Evolutionary conservation across 2,888 invertebrate species (phyloP).

Genomic region (Meganola albula): DNA sequence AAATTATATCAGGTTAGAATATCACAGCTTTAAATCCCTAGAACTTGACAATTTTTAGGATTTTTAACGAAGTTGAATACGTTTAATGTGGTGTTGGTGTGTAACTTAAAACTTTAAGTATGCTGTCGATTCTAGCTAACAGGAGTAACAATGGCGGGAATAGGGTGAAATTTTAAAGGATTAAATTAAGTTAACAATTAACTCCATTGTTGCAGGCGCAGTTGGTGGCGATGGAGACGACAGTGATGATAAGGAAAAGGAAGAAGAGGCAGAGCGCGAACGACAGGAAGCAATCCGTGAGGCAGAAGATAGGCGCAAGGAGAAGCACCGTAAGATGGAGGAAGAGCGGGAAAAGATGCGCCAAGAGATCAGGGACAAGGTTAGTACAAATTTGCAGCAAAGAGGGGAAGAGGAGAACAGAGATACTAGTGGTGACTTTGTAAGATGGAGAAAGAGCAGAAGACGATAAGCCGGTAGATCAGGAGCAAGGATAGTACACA

Average conservation of each 20-base stretch:
- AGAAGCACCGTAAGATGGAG: constrained; percentile 99
- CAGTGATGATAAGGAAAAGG: constrained; percentile 98
- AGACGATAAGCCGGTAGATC: neutral
- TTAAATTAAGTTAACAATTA: constrained; percentile 4
- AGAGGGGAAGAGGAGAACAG: neutral
- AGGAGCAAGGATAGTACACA: too few species aligned
- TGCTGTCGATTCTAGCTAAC: too few species aligned
- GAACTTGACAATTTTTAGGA: too few species aligned
- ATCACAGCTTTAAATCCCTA: too few species aligned
- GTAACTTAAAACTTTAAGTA: too few species aligned
- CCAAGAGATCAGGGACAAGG: constrained; percentile 99
- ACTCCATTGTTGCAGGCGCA: constrained; percentile 80
- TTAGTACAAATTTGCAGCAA: constrained; percentile 57
- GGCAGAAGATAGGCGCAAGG: constrained; percentile 98
- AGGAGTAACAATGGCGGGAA: too few species aligned
- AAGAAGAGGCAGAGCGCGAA: constrained; percentile 98
- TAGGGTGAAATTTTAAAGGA: too few species aligned
- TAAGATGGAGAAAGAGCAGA: neutral
- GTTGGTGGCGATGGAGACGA: constrained; percentile 93
- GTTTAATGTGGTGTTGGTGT: too few species aligned
- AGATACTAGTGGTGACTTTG: neutral
- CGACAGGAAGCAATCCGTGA: constrained; percentile 98
- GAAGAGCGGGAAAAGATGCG: constrained; percentile 99
- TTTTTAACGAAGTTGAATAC: too few species aligned
- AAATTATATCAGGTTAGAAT: too few species aligned